phyloP scores from a whole-genome alignment of 2,797 vertebrate species.

The Myiotriccus ornatus region DNA sequence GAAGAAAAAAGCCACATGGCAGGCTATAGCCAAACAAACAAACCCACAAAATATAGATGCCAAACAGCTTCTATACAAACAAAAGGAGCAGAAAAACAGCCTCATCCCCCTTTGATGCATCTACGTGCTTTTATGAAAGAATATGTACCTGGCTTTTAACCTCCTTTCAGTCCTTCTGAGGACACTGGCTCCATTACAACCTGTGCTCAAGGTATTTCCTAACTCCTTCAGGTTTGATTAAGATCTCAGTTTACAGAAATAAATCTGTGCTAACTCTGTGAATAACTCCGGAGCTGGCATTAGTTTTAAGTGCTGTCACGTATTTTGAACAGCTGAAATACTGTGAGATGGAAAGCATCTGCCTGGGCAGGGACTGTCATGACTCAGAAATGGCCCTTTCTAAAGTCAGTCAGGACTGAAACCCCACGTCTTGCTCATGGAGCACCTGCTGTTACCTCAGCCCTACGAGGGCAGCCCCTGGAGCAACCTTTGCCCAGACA shows the following conservation, averaged over 20 bases:
- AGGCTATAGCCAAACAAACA: conserved; percentile 45
- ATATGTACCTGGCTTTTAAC: background rate
- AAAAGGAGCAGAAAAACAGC: background rate
- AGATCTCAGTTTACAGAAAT: background rate
- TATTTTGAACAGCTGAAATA: background rate
- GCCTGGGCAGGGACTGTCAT: background rate
- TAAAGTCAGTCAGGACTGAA: background rate
- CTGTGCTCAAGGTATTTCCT: background rate
- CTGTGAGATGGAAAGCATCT: background rate
- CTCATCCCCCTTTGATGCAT: background rate
- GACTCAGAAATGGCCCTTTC: background rate
- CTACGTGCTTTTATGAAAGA: background rate
- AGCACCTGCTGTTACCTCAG: background rate
- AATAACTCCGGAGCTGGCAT: background rate
- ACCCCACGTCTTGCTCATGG: rapidly evolving
- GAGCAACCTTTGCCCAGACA: background rate
- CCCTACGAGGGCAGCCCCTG: background rate
- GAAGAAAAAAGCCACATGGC: conserved; percentile 23
- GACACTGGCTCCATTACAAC: background rate
- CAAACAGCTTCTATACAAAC: conserved; percentile 26
- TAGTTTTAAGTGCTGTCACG: background rate
- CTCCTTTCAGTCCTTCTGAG: background rate
- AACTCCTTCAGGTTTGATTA: background rate
- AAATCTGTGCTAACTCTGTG: background rate
- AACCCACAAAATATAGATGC: background rate